Evolutionary conservation across 2,888 invertebrate genomes (phyloP), one percentile per base, ranked within the genome.

Genomic region (Enchytraeus crypticus): DNA sequence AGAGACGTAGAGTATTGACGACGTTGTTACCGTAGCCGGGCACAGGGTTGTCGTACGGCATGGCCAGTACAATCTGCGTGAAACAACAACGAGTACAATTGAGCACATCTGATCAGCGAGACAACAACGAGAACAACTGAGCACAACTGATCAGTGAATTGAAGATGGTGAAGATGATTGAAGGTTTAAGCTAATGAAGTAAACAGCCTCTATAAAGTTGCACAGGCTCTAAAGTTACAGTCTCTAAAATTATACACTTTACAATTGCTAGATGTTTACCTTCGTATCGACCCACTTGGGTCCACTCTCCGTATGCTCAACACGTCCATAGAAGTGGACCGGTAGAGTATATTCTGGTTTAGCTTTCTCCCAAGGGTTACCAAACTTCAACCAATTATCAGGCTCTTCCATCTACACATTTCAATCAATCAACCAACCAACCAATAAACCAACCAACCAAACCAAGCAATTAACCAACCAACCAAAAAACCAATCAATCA

Each of bases 321-420:
- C 93, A 56, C 87, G 86, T 0, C 98, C 98, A 75, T 92, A 98
- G 80, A 97, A 98, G 80, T 96, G 88, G 55, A 97, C 87, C 0
- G 97, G 97, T 64, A 97, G 80, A 88, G 93, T 93, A 79, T 90
- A 97, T 82, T 99, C 98, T 0, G 98, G 98, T 46, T 98, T 85
- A 1, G 97, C 93, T 81, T 97, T 98, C 81, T 99, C 98, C 98
- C 97, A 98, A 0, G 98, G 97, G 80, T 96, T 97, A 62, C 96
- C 97, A 81, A 86, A 96, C 21, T 96, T 85, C 71, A 98, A 83
- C 98, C 98, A 99, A 81, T 99, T 97, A 76, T 99, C 98, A 1
- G 98, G 97, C 77, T 97, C 96, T 80, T 99, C 98, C 59, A 87
- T 74, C 83, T 84, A 67, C 5, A 57, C 8, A 3, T 8, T 32